phyloP scores from a whole-genome alignment of 2,888 invertebrate species.

The Eurytoma adleriae region DNA sequence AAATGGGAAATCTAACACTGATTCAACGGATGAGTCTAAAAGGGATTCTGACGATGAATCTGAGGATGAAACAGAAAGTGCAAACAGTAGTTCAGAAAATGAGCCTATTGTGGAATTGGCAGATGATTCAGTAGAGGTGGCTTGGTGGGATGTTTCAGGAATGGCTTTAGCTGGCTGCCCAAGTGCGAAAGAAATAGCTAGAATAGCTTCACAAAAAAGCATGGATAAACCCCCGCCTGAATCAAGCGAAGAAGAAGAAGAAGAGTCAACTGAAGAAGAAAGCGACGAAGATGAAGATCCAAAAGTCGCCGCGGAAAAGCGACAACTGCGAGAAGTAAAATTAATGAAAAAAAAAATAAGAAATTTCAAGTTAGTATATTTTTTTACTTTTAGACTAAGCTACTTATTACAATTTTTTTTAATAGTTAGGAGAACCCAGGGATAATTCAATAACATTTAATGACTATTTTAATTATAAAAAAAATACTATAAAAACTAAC shows the following conservation, averaged over 20 bases:
- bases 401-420: too few species aligned
- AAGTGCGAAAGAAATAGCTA: slow-evolving; percentile 74
- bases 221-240: slow-evolving; percentile 68
- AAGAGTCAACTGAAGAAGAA: slow-evolving; percentile 79
- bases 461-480: too few species aligned
- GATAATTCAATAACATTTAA: too few species aligned
- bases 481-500: slow-evolving; percentile 22
- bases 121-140: slow-evolving; percentile 68
- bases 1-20: slow-evolving; percentile 15
- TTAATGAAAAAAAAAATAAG: slow-evolving; percentile 78
- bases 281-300: slow-evolving; percentile 82
- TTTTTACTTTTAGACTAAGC: too few species aligned
- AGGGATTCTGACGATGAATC: slow-evolving; percentile 1
- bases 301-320: slow-evolving; percentile 80
- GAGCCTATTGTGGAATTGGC: slow-evolving; percentile 69
- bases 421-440: too few species aligned
- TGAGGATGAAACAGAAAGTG: background rate
- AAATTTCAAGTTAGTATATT: slow-evolving; percentile 72
- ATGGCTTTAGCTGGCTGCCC: slow-evolving; percentile 75
- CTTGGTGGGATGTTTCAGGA: slow-evolving; percentile 73
- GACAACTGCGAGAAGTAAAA: slow-evolving; percentile 84
- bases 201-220: slow-evolving; percentile 73
- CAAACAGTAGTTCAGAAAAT: slow-evolving; percentile 39
- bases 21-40: slow-evolving; percentile 3
- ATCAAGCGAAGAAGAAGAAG: slow-evolving; percentile 74